A percentile compares a stretch with the other conserved stretches of the same genome.
Conservation (phyloP, 2,797 vertebrate genomes). For the Sciurus carolinensis region DNA sequence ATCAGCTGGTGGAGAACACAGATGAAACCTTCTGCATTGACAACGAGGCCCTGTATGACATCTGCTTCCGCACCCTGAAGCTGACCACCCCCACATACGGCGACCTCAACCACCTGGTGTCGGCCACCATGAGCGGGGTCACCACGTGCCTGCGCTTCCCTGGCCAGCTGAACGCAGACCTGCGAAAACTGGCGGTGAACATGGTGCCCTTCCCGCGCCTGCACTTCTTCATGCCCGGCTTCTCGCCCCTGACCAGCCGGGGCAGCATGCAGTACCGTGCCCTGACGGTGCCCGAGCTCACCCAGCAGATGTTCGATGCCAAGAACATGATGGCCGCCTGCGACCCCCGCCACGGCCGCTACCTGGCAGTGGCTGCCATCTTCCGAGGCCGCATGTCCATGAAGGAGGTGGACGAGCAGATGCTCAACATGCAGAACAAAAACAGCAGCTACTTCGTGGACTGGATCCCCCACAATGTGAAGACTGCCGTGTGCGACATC, state of each 20-base stretch:
- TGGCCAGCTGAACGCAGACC: not conserved
- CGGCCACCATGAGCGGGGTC: not conserved
- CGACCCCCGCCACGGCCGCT: conserved; percentile 93
- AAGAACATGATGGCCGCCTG: conserved; percentile 95
- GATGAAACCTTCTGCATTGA: conserved; percentile 92
- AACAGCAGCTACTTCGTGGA: conserved; percentile 94
- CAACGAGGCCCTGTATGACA: conserved; percentile 16
- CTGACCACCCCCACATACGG: too few relatives aligned
- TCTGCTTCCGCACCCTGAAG: not conserved
- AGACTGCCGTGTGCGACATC: conserved; percentile 94
- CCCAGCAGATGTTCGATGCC: conserved; percentile 93
- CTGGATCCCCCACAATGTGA: conserved; percentile 94
- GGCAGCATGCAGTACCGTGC: conserved; percentile 93
- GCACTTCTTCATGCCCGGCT: not conserved
- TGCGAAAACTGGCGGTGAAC: not conserved
- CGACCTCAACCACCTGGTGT: too few relatives aligned
- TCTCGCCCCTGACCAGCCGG: conserved; percentile 91
- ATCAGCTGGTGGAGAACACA: conserved; percentile 91
- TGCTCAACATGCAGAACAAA: conserved; percentile 94
- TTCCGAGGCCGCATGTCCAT: conserved; percentile 96
- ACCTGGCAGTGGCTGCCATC: conserved; percentile 94
- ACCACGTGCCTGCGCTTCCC: not conserved
- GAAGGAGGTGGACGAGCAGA: conserved; percentile 95
- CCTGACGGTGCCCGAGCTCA: conserved; percentile 91
- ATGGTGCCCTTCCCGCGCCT: not conserved